These are phyloP conservation scores for Mormyrus iriodes DNA, from an alignment of 2,113 vertebrate genomes.

Conservation along the genomic window DNA sequence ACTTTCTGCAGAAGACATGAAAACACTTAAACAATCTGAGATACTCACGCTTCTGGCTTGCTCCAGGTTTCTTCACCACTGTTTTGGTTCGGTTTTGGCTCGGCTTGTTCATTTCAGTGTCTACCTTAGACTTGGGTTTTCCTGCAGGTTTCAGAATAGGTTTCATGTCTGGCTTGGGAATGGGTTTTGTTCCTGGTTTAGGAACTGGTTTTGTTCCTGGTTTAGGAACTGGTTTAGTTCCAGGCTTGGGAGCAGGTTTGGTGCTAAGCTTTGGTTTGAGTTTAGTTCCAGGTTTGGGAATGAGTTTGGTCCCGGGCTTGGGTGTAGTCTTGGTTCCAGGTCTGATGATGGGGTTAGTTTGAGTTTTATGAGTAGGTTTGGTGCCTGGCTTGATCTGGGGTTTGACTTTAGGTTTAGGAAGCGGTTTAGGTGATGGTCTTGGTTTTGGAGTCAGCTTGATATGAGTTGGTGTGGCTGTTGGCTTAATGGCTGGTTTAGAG, in stretches of 20 bases:
- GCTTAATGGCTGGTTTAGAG: not conserved
- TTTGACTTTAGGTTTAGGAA: constrained; percentile 8
- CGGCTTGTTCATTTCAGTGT: constrained; percentile 30
- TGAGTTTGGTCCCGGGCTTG: not conserved
- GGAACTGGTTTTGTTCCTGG: constrained; percentile 35
- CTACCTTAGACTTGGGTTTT: constrained; percentile 30
- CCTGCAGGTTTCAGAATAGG: constrained; percentile 20
- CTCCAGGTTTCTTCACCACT: constrained; percentile 43
- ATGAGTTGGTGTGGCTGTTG: not conserved
- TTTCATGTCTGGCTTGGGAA: not conserved
- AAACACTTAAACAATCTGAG: not conserved
- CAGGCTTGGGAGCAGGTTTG: constrained; percentile 5
- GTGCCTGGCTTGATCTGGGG: not conserved
- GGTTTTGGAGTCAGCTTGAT: constrained; percentile 29
- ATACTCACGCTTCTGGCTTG: constrained; percentile 49
- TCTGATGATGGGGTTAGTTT: not conserved
- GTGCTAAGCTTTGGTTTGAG: not conserved
- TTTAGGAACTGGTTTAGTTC: not conserved
- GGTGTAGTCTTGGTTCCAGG: constrained; percentile 26
- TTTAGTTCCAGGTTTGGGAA: constrained; percentile 9
- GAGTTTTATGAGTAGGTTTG: not conserved
- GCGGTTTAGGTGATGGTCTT: not conserved
- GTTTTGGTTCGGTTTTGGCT: constrained; percentile 33
- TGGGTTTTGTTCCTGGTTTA: constrained; percentile 24
- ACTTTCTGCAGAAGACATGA: not conserved